A percentile compares a stretch with the other conserved stretches of the same genome.
These are phyloP conservation scores for Ranitomeya imitator DNA, from an alignment of 2,113 vertebrate species.

Conservation along the genomic window DNA sequence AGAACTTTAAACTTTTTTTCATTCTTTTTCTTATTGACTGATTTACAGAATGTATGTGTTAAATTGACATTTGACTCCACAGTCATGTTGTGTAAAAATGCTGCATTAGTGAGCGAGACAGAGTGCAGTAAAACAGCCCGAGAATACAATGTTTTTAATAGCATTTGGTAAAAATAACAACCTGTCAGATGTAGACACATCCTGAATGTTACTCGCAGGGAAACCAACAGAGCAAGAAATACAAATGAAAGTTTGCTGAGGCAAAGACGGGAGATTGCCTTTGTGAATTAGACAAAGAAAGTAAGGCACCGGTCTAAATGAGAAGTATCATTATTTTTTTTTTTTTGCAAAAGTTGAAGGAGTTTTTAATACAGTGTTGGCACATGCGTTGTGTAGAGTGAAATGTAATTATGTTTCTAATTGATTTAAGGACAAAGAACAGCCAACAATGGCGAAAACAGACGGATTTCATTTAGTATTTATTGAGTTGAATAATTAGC, in stretches of 20 bases:
- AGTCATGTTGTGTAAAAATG: constrained; percentile 38
- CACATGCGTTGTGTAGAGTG: neutral
- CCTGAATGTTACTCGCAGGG: constrained; percentile 39
- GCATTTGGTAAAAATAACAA: constrained; percentile 55
- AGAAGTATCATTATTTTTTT: neutral
- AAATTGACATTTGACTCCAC: constrained; percentile 24
- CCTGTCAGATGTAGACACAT: constrained; percentile 52
- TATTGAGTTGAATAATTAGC: constrained; percentile 11
- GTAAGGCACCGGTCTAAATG: constrained; percentile 6
- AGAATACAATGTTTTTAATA: constrained; percentile 49
- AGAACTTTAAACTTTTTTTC: neutral
- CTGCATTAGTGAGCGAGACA: constrained; percentile 12
- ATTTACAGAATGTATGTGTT: constrained; percentile 28
- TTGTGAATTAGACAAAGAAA: constrained; percentile 46
- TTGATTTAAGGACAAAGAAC: constrained; percentile 14
- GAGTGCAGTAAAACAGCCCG: constrained; percentile 29
- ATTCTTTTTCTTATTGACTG: constrained; percentile 17
- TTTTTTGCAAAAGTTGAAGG: neutral
- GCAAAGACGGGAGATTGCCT: constrained; percentile 45
- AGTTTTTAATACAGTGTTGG: neutral
- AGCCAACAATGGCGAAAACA: neutral
- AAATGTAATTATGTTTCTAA: constrained; percentile 26
- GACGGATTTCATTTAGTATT: neutral
- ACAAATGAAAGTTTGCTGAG: constrained; percentile 43
- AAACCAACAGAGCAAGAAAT: constrained; percentile 49